Evolutionary conservation across 2,113 vertebrate genomes (phyloP).

Genomic region (Actenoides hombroni): DNA sequence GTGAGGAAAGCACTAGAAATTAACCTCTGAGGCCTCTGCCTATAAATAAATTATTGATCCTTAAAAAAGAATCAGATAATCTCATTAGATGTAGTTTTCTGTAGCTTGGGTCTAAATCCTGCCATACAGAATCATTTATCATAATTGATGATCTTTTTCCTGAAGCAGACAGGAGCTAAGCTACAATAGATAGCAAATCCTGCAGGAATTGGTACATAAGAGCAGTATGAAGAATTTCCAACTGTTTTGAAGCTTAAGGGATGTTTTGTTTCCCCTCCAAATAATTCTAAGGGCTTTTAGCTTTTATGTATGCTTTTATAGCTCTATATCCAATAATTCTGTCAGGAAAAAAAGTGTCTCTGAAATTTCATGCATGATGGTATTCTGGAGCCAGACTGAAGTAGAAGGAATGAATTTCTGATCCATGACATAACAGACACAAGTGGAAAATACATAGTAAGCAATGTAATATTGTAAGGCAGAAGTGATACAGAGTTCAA

Average conservation of each 20-base stretch:
- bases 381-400: not conserved
- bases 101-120: not conserved
- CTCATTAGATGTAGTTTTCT: not conserved
- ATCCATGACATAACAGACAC: conserved; percentile 4
- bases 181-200: not conserved
- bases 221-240: conserved; percentile 23
- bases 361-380: conserved; percentile 19
- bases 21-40: conserved; percentile 29
- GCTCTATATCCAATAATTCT: conserved; percentile 4
- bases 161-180: not conserved
- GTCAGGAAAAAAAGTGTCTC: not conserved
- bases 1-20: conserved; percentile 40
- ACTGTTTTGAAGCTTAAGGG: not conserved
- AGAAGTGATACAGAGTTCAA: not conserved
- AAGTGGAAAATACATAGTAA: conserved; percentile 8
- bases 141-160: not conserved
- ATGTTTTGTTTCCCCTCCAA: conserved; percentile 31
- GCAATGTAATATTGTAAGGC: not conserved
- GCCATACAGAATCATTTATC: not conserved
- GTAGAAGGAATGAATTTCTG: conserved; percentile 10
- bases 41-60: conserved; percentile 55
- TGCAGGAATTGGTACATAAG: not conserved
- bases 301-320: conserved; percentile 32
- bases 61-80: conserved; percentile 1
- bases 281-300: conserved; percentile 14